phyloP scores from a whole-genome alignment of 2,797 vertebrate species.

The Galagoides demidoff region DNA sequence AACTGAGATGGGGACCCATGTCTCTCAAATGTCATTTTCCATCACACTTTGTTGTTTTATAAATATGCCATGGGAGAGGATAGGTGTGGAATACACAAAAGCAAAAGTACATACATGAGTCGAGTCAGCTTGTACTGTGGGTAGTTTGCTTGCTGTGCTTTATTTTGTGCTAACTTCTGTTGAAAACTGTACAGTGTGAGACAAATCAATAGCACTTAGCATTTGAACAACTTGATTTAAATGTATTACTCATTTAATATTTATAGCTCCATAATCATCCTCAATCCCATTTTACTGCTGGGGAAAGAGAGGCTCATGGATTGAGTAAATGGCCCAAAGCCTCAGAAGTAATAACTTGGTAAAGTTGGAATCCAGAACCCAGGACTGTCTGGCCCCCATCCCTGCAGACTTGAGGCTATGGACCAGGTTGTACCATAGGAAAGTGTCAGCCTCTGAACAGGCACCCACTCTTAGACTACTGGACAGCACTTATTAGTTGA shows the following conservation, averaged over 20 bases:
- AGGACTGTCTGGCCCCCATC: background rate
- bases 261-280: slow-evolving; percentile 14
- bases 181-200: slow-evolving; percentile 33
- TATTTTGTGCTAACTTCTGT: background rate
- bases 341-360: background rate
- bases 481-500: background rate
- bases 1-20: background rate
- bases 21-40: background rate
- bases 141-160: background rate
- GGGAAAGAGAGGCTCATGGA: slow-evolving; percentile 28
- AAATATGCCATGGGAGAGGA: background rate
- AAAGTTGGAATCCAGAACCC: background rate
- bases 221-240: slow-evolving; percentile 7
- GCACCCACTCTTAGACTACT: background rate
- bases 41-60: background rate
- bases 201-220: slow-evolving; percentile 56
- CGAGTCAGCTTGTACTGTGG: background rate
- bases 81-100: background rate
- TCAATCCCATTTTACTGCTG: slow-evolving; percentile 15
- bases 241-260: slow-evolving; percentile 47
- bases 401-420: background rate
- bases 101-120: background rate
- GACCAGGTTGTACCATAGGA: background rate
- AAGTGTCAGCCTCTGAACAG: background rate
- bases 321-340: background rate